These are phyloP conservation scores for Sparidentex hasta DNA, from an alignment of 2,797 vertebrate genomes.

Conservation along the genomic window DNA sequence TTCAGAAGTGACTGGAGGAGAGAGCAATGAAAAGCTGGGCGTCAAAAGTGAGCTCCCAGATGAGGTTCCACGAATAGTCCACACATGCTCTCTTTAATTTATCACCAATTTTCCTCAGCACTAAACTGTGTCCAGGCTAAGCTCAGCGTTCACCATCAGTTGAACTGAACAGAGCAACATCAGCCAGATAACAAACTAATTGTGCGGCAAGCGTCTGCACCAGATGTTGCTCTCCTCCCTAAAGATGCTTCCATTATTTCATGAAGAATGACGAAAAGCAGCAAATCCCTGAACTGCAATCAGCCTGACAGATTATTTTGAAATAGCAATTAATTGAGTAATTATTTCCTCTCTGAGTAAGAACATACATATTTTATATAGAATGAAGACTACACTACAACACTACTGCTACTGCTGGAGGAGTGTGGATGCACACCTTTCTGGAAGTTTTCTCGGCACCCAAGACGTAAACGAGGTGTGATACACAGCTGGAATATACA, in stretches of 20 bases:
- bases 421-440: no score
- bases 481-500: no score
- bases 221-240: not conserved
- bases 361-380: no score
- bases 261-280: not conserved
- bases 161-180: not conserved
- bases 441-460: no score
- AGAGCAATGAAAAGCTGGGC: not conserved
- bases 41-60: not conserved
- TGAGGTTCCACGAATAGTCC: not conserved
- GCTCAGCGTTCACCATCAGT: not conserved
- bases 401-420: no score
- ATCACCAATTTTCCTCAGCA: not conserved
- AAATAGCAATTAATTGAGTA: no score
- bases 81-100: not conserved
- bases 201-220: not conserved
- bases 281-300: not conserved
- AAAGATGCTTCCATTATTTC: not conserved
- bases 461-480: no score
- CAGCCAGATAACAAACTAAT: not conserved
- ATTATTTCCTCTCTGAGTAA: no score
- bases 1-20: not conserved
- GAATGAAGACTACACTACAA: no score
- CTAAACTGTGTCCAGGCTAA: not conserved
- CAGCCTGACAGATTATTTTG: not conserved